phyloP scores from a whole-genome alignment of 2,797 vertebrate species.

The Leucoraja ocellata region DNA sequence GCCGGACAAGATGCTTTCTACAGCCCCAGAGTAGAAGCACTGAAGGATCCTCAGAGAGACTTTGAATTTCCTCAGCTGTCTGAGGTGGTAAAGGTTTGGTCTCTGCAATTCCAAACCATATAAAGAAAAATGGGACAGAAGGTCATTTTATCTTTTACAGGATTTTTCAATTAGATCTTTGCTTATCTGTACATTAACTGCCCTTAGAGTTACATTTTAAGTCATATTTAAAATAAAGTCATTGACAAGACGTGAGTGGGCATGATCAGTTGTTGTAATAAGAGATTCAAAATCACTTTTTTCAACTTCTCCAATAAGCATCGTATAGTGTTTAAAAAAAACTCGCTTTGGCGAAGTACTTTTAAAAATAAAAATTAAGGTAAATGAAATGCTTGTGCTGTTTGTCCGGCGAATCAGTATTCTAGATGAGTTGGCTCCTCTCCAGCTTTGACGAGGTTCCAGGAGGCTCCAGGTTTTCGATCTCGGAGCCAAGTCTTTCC shows the following conservation, averaged over 20 bases:
- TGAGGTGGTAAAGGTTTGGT: too few species aligned
- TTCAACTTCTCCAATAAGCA: neutral
- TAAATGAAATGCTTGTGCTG: neutral
- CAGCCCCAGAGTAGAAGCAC: too few species aligned
- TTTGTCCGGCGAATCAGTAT: too few species aligned
- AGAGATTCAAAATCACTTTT: too few species aligned
- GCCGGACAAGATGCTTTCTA: too few species aligned
- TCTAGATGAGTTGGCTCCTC: neutral
- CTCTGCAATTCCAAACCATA: neutral
- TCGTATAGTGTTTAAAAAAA: neutral
- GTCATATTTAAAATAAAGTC: neutral
- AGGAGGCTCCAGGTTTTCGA: conserved; percentile 22
- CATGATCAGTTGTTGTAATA: neutral
- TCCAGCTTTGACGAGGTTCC: conserved; percentile 30
- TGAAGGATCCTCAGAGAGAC: too few species aligned
- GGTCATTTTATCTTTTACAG: too few species aligned
- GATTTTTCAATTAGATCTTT: neutral
- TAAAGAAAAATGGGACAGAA: too few species aligned
- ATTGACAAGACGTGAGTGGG: neutral
- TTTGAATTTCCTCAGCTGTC: too few species aligned
- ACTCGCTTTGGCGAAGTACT: neutral
- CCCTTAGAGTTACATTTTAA: neutral
- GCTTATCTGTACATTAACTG: neutral
- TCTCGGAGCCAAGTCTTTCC: neutral
- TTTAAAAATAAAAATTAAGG: neutral